A percentile compares a stretch with the other conserved stretches of the same genome.
Evolutionary conservation across 2,113 vertebrate species (phyloP).

Genomic region (Neomonachus schauinslandi): DNA sequence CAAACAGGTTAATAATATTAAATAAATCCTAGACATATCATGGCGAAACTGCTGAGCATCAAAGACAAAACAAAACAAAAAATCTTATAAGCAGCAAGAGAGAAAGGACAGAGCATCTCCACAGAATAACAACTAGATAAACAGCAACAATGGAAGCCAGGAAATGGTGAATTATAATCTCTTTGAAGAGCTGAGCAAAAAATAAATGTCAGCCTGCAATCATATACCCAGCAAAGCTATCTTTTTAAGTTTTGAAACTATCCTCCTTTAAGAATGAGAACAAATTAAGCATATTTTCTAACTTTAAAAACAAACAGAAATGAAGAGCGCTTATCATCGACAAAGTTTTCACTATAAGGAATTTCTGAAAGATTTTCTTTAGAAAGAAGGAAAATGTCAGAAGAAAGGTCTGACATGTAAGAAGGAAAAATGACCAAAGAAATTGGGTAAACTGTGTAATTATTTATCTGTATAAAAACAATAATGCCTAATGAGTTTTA

Average conservation of each 20-base stretch:
- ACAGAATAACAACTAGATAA: not conserved
- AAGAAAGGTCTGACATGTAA: not conserved
- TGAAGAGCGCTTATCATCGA: not conserved
- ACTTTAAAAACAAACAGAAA: conserved; percentile 21
- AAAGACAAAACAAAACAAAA: not conserved
- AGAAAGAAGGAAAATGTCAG: not conserved
- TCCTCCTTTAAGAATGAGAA: not conserved
- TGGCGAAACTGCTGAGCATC: not conserved
- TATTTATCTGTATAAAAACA: not conserved
- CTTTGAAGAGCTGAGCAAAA: not conserved
- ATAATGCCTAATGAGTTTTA: not conserved
- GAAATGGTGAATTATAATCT: not conserved
- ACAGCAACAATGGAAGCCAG: not conserved
- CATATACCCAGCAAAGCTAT: not conserved
- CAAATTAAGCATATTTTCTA: not conserved
- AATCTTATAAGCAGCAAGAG: not conserved
- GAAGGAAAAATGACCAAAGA: not conserved
- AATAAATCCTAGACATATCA: not conserved
- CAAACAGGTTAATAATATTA: not conserved
- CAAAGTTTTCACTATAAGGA: not conserved
- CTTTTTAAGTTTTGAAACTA: not conserved
- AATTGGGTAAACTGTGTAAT: not conserved
- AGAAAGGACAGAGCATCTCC: not conserved
- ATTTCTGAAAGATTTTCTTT: not conserved
- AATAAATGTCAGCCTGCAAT: not conserved